phyloP scores from a whole-genome alignment of 53 echinoderm and acorn worm genomes.

The Pentamera pediparva region DNA sequence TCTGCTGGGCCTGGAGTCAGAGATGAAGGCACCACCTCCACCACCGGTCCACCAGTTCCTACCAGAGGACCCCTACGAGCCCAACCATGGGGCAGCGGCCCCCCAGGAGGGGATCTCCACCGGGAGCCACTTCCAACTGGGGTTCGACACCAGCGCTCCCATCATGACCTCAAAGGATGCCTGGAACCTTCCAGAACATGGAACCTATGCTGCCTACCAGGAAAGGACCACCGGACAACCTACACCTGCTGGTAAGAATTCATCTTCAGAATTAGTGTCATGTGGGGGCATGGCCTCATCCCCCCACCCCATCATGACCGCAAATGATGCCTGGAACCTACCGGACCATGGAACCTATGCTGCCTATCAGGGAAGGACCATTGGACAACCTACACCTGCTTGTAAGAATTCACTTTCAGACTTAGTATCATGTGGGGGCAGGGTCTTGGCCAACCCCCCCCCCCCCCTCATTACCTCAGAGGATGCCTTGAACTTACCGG shows the following conservation, averaged over 20 bases:
- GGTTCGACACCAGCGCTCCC: constrained; percentile 44
- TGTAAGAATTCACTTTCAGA: too few relatives aligned
- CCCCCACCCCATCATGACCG: too few relatives aligned
- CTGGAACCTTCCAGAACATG: constrained; percentile 68
- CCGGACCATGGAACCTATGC: constrained; percentile 60
- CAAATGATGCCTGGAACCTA: constrained; percentile 64
- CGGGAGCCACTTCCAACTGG: constrained; percentile 83
- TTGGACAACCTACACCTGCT: too few relatives aligned
- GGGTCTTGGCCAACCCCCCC: too few relatives aligned
- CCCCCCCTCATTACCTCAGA: too few relatives aligned
- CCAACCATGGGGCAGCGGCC: background rate
- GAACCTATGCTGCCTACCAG: constrained; percentile 70
- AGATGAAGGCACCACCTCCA: constrained; percentile 31
- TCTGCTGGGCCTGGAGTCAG: constrained; percentile 67
- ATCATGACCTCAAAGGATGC: constrained; percentile 50
- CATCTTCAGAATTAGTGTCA: background rate
- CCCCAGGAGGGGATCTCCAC: constrained; percentile 11
- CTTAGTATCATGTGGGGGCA: too few relatives aligned
- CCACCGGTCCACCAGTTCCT: constrained; percentile 11
- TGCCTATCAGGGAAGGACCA: constrained; percentile 69
- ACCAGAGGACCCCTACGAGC: background rate
- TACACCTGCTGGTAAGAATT: too few relatives aligned
- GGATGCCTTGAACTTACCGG: constrained; percentile 61
- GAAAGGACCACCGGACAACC: too few relatives aligned
- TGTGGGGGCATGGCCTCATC: background rate